A percentile compares a stretch with the other conserved stretches of the same genome.
These are phyloP conservation scores for Hesperia comma DNA, from an alignment of 2,888 invertebrate species.

Conservation along the genomic window DNA sequence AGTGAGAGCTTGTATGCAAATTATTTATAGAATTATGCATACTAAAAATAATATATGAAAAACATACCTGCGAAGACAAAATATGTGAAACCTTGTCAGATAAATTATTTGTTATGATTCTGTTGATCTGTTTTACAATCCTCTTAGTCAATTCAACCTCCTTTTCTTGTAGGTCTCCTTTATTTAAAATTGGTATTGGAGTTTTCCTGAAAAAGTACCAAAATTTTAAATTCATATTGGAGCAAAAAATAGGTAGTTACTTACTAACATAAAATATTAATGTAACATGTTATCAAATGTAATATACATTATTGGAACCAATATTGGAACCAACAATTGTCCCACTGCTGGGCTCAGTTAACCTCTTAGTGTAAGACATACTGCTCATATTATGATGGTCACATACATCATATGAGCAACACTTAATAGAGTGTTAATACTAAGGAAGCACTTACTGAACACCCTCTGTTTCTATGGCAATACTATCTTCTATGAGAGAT, in stretches of 20 bases:
- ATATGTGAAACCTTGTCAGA: conserved; percentile 85
- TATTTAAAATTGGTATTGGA: conserved; percentile 44
- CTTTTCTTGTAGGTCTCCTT: conserved; percentile 56
- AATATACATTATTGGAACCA: too few relatives aligned
- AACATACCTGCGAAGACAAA: conserved; percentile 81
- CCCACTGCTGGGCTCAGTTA: too few relatives aligned
- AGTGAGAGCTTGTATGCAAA: too few relatives aligned
- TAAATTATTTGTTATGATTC: conserved; percentile 85
- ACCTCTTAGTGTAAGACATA: too few relatives aligned
- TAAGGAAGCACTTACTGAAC: conserved; percentile 77
- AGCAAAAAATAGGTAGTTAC: too few relatives aligned
- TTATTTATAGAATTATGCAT: too few relatives aligned
- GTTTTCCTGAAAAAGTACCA: conserved; percentile 53
- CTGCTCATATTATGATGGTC: too few relatives aligned
- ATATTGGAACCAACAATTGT: too few relatives aligned
- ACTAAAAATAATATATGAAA: neutral
- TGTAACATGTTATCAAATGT: too few relatives aligned
- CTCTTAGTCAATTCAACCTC: conserved; percentile 78
- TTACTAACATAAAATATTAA: too few relatives aligned
- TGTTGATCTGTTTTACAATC: conserved; percentile 87
- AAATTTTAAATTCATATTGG: neutral
- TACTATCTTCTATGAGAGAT: conserved; percentile 85
- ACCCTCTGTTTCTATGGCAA: conserved; percentile 85
- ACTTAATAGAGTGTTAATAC: neutral
- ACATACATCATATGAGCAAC: too few relatives aligned